These are phyloP conservation scores for Marmota monax DNA, from an alignment of 2,113 vertebrate species.

Conservation along the genomic window DNA sequence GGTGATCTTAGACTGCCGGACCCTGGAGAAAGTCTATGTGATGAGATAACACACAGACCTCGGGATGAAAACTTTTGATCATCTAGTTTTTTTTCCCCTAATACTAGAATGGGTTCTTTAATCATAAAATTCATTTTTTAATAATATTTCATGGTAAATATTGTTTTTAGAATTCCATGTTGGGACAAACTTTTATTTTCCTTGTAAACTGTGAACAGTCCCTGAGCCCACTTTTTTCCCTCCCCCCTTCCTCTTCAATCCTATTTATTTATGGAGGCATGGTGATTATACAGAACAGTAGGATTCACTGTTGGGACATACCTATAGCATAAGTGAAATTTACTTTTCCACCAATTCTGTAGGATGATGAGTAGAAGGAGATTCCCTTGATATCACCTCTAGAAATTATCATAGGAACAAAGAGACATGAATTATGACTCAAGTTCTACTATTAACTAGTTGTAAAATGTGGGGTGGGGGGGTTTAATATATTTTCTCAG, in stretches of 20 bases:
- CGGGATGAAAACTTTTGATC: not conserved
- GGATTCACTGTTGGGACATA: too few species aligned
- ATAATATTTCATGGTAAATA: not conserved
- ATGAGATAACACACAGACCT: not conserved
- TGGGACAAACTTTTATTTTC: not conserved
- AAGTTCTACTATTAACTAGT: not conserved
- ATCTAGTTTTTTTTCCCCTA: not conserved
- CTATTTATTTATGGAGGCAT: too few species aligned
- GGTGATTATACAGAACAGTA: too few species aligned
- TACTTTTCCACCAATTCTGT: not conserved
- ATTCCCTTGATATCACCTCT: not conserved
- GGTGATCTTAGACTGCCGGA: not conserved
- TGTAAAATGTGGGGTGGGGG: rapidly evolving
- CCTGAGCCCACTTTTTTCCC: rapidly evolving
- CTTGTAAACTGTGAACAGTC: not conserved
- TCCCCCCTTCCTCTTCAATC: too few species aligned
- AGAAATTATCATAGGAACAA: not conserved
- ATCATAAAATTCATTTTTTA: not conserved
- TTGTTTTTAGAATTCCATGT: not conserved
- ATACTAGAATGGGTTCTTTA: not conserved
- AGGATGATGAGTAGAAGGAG: not conserved
- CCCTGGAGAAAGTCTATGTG: not conserved
- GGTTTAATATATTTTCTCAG: not conserved
- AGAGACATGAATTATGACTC: not conserved
- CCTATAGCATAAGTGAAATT: too few species aligned